Percentiles rank a stretch among this genome's conserved stretches.
These are phyloP conservation scores for Lophochroa leadbeateri DNA, from an alignment of 2,113 vertebrate genomes.

Conservation along the genomic window DNA sequence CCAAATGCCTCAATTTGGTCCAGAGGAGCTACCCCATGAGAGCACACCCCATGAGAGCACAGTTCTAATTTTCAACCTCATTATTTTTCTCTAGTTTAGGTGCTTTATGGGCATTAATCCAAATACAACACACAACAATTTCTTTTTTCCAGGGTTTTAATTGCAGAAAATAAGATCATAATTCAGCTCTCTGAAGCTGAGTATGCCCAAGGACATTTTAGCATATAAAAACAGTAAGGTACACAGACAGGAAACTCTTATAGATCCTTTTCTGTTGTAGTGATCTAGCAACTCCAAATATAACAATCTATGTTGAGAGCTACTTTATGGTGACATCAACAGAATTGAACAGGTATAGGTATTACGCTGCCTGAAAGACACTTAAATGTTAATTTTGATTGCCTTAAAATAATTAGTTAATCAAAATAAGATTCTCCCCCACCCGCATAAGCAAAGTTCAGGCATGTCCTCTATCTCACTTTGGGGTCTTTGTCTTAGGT, in stretches of 20 bases:
- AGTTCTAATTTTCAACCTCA: not conserved
- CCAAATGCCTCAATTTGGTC: not conserved
- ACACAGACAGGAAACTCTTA: not conserved
- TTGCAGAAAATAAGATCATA: not conserved
- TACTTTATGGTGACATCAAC: not conserved
- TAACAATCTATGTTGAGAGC: not conserved
- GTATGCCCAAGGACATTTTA: too few species aligned
- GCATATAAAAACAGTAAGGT: not conserved
- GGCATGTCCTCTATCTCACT: not conserved
- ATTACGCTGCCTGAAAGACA: not conserved
- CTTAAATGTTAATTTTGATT: not conserved
- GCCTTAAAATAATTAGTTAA: not conserved
- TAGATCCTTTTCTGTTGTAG: not conserved
- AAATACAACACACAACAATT: not conserved
- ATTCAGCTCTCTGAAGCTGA: not conserved
- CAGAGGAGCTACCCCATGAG: not conserved
- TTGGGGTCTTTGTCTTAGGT: not conserved
- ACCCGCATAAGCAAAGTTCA: not conserved
- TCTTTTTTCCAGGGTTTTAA: not conserved
- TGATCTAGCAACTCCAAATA: not conserved
- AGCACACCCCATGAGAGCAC: not conserved
- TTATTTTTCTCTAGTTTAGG: not conserved
- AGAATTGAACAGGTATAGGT: not conserved
- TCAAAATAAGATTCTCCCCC: not conserved
- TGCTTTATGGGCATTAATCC: not conserved